Base-by-base conservation (phyloP, 2,888 invertebrate genomes). In the Muscina levida region DNA sequence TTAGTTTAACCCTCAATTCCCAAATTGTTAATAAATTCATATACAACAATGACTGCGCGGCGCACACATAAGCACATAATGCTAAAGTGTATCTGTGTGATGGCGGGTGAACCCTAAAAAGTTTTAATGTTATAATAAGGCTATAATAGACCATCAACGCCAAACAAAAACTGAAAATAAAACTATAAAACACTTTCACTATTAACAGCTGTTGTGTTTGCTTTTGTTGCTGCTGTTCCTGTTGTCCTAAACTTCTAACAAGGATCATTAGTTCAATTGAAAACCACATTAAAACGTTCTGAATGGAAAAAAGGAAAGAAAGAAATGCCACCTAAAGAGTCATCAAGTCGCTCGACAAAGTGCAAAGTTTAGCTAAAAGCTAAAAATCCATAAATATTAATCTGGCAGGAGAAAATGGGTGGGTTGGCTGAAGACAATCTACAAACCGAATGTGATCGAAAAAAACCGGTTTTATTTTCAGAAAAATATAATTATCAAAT, bases 261-360 rank as follows among this genome's bases (percentile, higher is more conserved):
- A 73, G 77, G 77, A 80, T 81, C 80, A 81, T 81, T 81, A 81
- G 80, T 77, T 81, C 80, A 81, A 81, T 81, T 77, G 74, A 74
- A 75, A 77, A 71, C 71, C 19, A 59, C 59, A 56, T 37, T 39
- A 77, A 70, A 42, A 31, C n/a, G n/a, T n/a, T n/a, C n/a, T n/a
- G n/a, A n/a, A 62, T 48, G 5, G 31, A 59, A 67, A 8, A 44
- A 59, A 15, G 56, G 68, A 68, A 37, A 51, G 48, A 57, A 19
- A 6, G 22, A 26, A 67, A 74, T 46, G 53, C 31, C 31, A 15
- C 19, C 39, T 39, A 68, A 57, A 66, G 59, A 42, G 70, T 17
- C 19, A 53, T 31, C 8, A 31, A 31, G 4, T 31, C 8, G 42
- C 73, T 31, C 42, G 62, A 62, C 72, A 56, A 65, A 78, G 53